Evolutionary conservation across 2,113 vertebrate species (phyloP).

Genomic region (Gymnocephalus cernua): DNA sequence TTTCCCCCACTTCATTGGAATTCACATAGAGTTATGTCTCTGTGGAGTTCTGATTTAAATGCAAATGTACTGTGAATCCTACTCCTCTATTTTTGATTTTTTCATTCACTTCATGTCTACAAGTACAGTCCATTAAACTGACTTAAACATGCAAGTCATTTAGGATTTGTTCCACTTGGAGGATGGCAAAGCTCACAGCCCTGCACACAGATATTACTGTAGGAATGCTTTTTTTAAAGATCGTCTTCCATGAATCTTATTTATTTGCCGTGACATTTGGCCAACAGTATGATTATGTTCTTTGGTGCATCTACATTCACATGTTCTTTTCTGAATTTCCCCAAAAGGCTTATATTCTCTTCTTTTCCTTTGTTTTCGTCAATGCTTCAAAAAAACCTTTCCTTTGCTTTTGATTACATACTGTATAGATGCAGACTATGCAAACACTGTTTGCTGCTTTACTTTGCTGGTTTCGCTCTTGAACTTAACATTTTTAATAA

Average conservation of each 20-base stretch:
- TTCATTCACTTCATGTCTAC: not conserved
- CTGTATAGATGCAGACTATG: not conserved
- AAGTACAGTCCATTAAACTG: not conserved
- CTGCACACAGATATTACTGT: not conserved
- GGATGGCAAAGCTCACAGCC: not conserved
- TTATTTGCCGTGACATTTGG: not conserved
- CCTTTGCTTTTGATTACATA: not conserved
- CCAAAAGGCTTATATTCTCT: constrained; percentile 2
- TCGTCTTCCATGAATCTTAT: not conserved
- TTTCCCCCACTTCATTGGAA: not conserved
- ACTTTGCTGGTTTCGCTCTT: not conserved
- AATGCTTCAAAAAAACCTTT: not conserved
- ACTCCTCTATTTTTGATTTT: not conserved
- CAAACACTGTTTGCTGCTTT: not conserved
- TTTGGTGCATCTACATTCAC: not conserved
- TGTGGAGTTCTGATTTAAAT: not conserved
- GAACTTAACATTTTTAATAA: not conserved
- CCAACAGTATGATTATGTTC: not conserved
- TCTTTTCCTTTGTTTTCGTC: constrained; percentile 1
- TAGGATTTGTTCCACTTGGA: not conserved
- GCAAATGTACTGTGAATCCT: not conserved
- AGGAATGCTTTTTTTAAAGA: not conserved
- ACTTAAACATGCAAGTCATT: not conserved
- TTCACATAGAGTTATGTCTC: not conserved
- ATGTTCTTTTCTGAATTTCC: constrained; percentile 4